Base-by-base conservation (phyloP, 2,113 vertebrate genomes). In the Oophaga pumilio region DNA sequence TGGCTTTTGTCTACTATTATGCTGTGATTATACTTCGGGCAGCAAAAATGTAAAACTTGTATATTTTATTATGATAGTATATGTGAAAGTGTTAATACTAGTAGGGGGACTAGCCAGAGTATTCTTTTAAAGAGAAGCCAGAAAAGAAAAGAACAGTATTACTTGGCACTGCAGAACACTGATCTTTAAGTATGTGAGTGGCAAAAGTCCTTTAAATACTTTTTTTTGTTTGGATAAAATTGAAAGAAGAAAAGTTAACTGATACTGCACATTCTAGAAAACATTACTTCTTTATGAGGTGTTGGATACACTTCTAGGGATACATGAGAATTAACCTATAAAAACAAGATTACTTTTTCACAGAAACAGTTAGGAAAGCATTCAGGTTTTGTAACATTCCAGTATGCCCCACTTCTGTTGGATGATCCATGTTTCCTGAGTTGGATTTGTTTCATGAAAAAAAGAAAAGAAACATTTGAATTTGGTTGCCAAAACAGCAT, bases 41-140 rank as follows among this genome's bases (percentile, higher is more conserved):
- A 78, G 50, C 22, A 77, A 24, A 2, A 8, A 78, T 78, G 76
- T 78, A 78, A 78, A 78, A 78, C 76, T 56, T 79, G 76, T 79
- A 79, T 79, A 79, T 79, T 79, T 79, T 79, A 79, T 59, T 57
- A 79, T 24, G 53, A 53, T 6, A 17, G n/a, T 57, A 56, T 79
- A 13, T 7, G 11, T 79, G 13, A 59, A 24, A 56, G 76, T 79
- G 76, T 79, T 79, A 79, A 79, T 79, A 79, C 53, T 57, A 79
- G 52, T n/a, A 79, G 76, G 28, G 76, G 52, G 52, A 79, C 59
- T 57, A 79, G 14, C 53, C 15, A 79, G n/a, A 50, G 22, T 26
- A 17, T 79, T 79, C n/a, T 28, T 57, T 79, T 79, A 79, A 59
- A 59, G 53, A 57, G 53, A 28, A 57, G 53, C 53, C 53, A 57